phyloP scores from a whole-genome alignment of 2,797 vertebrate species.

The Spheniscus humboldti region DNA sequence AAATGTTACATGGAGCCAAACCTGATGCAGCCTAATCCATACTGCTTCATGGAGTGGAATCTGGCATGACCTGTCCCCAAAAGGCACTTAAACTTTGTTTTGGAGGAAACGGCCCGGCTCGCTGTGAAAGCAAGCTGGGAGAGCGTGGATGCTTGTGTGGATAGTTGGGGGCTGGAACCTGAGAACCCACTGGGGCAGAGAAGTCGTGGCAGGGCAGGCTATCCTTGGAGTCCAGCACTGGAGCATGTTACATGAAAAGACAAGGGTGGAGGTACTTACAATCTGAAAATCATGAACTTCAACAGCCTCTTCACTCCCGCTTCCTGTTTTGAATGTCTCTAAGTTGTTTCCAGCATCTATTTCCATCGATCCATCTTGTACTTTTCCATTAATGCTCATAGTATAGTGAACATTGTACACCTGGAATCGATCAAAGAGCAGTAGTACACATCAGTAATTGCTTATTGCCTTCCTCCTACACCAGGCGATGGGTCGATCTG shows the following conservation, averaged over 20 bases:
- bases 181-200: not conserved
- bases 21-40: not conserved
- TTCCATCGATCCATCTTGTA: constrained; percentile 89
- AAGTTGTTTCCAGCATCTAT: constrained; percentile 90
- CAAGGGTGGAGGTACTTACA: constrained; percentile 76
- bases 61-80: not conserved
- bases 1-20: not conserved
- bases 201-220: not conserved
- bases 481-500: not conserved
- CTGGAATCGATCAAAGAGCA: constrained; percentile 70
- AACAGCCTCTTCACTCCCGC: constrained; percentile 81
- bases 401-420: constrained; percentile 91
- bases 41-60: not conserved
- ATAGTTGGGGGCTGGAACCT: not conserved
- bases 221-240: not conserved
- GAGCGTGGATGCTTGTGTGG: not conserved
- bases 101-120: not conserved
- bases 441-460: not conserved
- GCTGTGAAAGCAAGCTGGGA: not conserved
- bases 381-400: constrained; percentile 91
- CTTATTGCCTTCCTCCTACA: not conserved
- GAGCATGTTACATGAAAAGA: not conserved
- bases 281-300: constrained; percentile 94
- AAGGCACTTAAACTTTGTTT: not conserved
- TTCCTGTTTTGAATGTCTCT: constrained; percentile 88